Evolutionary conservation across 1,140 invertebrate species (phyloP).

Genomic region (Tribolium castaneum): DNA sequence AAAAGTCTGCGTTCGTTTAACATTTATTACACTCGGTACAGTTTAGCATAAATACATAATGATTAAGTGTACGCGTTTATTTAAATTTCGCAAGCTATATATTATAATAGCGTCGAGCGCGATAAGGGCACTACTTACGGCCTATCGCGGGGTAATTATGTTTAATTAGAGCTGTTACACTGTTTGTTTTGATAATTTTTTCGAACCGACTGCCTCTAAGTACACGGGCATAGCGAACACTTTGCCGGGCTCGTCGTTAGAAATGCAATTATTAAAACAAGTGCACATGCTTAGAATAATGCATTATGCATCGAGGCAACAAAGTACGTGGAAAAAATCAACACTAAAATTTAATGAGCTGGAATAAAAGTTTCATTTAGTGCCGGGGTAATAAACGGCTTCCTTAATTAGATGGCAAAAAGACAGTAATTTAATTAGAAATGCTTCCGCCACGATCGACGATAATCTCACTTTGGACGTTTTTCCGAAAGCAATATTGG

Average conservation of each 20-base stretch:
- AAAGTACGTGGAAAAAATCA: neutral
- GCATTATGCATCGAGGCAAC: slow-evolving; percentile 14
- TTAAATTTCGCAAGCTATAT: slow-evolving; percentile 33
- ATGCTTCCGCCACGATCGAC: neutral
- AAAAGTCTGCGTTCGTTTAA: neutral
- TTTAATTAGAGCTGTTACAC: slow-evolving; percentile 27
- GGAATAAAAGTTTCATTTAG: slow-evolving; percentile 20
- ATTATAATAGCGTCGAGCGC: slow-evolving; percentile 13
- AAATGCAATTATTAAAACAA: neutral
- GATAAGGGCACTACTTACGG: slow-evolving; percentile 18
- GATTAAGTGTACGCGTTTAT: slow-evolving; percentile 9
- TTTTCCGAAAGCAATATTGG: too few relatives aligned
- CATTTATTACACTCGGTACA: slow-evolving; percentile 11
- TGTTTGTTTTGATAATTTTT: slow-evolving; percentile 30
- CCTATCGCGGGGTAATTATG: slow-evolving; percentile 20
- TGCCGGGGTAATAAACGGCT: slow-evolving; percentile 5
- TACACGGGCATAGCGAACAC: neutral
- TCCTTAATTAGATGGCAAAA: neutral
- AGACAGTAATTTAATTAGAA: slow-evolving; percentile 8
- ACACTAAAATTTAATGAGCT: slow-evolving; percentile 18
- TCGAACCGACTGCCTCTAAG: neutral
- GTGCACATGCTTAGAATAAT: neutral
- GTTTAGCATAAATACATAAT: slow-evolving; percentile 35
- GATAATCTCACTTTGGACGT: too few relatives aligned
- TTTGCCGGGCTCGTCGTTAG: neutral